Evolutionary conservation across 2,888 invertebrate genomes (phyloP).

Genomic region (Dryadula phaetusa): DNA sequence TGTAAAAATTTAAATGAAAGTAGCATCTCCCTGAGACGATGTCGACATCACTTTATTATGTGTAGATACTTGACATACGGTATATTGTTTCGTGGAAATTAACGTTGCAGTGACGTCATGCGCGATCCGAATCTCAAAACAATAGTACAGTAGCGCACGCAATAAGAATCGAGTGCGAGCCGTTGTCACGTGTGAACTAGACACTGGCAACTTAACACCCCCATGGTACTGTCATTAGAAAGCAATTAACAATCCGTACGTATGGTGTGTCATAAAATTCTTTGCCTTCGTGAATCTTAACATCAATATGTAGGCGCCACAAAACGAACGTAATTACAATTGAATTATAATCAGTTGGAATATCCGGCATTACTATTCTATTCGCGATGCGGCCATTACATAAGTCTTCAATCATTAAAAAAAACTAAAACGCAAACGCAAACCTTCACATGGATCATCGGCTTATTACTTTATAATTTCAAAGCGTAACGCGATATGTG

Average conservation of each 20-base stretch:
- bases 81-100: slow-evolving; percentile 63
- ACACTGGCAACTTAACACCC: slow-evolving; percentile 10
- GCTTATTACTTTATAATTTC: slow-evolving; percentile 61
- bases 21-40: slow-evolving; percentile 63
- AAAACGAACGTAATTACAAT: slow-evolving; percentile 63
- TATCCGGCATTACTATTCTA: slow-evolving; percentile 65
- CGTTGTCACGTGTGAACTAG: slow-evolving; percentile 71
- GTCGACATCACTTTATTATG: slow-evolving; percentile 49
- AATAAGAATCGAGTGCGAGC: slow-evolving; percentile 56
- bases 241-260: slow-evolving; percentile 70
- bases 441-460: slow-evolving; percentile 71
- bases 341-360: slow-evolving; percentile 70
- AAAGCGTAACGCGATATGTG: slow-evolving; percentile 63
- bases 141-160: slow-evolving; percentile 73
- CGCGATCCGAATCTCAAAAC: slow-evolving; percentile 71
- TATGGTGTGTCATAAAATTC: slow-evolving; percentile 55
- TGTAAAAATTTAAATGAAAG: slow-evolving; percentile 74
- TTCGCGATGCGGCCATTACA: slow-evolving; percentile 61
- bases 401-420: slow-evolving; percentile 58
- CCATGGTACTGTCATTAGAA: slow-evolving; percentile 66
- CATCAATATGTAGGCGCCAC: slow-evolving; percentile 55
- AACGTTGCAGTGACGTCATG: slow-evolving; percentile 70
- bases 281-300: slow-evolving; percentile 54
- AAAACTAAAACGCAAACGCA: slow-evolving; percentile 62
- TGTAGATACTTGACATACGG: slow-evolving; percentile 40